Base-by-base conservation (phyloP, 2,113 vertebrate genomes). In the Brachyistius frenatus region DNA sequence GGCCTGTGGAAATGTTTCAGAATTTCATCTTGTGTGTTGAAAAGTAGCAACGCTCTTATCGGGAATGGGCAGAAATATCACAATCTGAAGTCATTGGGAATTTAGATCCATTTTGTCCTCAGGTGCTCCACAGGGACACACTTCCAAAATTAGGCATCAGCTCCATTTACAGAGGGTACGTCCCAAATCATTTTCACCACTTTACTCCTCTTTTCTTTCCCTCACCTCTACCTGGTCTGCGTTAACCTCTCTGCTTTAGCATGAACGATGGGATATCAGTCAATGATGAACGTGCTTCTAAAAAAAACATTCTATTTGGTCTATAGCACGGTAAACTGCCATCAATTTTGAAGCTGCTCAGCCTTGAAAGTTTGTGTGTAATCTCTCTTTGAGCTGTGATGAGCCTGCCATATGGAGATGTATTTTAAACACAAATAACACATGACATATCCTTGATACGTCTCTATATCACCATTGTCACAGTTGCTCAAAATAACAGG, bases 81-180 rank as follows among this genome's bases (percentile, higher is more conserved):
- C 7, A n/a, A 16, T 72, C 54, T 50, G 30, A 62, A 80, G 37
- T 63, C 75, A 53, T 30, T 73, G 60, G 46, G 11, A 80, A 81
- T 53, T 84, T 30, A 71, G 46, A 70, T 71, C 39, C 50, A 37
- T 61, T n/a, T 61, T 79, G 50, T 61, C 47, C 56, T 30, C 13
- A 65, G 50, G 41, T 57, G 32, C 58, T 63, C 55, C 32, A 23
- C 55, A 32, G 66, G 78, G 76, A 86, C 72, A 16, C 61, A 41
- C 56, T 83, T 47, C 67, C 58, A 76, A 69, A 74, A 73, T 76
- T n/a, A 76, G 37, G n/a, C 53, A 66, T 80, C 74, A 36, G 52
- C 39, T 78, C 41, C 61, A 76, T 81, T 76, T 68, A 69, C 57
- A 63, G 63, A 76, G 46, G 60, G 13, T 49, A 56, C 57, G 58